Conservation (phyloP, 1,140 invertebrate genomes). For the Lordiphosa mommai region DNA sequence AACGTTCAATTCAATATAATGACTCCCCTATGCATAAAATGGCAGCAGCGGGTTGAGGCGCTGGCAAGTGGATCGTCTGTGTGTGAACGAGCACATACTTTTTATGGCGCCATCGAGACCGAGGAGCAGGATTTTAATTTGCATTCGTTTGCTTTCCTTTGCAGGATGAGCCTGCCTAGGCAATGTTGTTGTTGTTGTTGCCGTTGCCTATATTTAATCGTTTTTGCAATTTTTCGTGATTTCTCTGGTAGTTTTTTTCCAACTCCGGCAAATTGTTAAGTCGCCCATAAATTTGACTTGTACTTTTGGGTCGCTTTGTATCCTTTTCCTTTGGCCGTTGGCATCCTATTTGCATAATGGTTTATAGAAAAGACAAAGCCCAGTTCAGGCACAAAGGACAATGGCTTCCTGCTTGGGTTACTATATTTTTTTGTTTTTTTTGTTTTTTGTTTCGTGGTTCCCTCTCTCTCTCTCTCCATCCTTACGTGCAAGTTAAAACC, state of each 20-base stretch:
- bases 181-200: slow-evolving; percentile 33
- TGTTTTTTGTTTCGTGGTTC: slow-evolving; percentile 39
- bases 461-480: slow-evolving; percentile 11
- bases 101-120: slow-evolving; percentile 54
- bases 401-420: slow-evolving; percentile 30
- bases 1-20: slow-evolving; percentile 78
- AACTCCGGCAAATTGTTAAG: slow-evolving; percentile 67
- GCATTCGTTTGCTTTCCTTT: slow-evolving; percentile 77
- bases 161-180: slow-evolving; percentile 22
- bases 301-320: slow-evolving; percentile 36
- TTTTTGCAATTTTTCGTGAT: slow-evolving; percentile 68
- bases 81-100: slow-evolving; percentile 49
- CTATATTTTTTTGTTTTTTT: slow-evolving; percentile 26
- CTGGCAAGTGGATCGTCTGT: slow-evolving; percentile 47
- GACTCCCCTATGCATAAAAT: slow-evolving; percentile 76
- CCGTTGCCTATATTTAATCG: slow-evolving; percentile 68
- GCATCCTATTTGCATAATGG: slow-evolving; percentile 73
- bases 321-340: slow-evolving; percentile 18
- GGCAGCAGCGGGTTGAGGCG: slow-evolving; percentile 9
- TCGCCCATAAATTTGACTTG: slow-evolving; percentile 78
- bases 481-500: slow-evolving; percentile 66
- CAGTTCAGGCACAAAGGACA: slow-evolving; percentile 22
- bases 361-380: slow-evolving; percentile 73
- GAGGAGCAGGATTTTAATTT: slow-evolving; percentile 66
- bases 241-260: slow-evolving; percentile 48